Evolutionary conservation across 2,797 vertebrate species (phyloP).

Genomic region (Tragelaphus oryx): DNA sequence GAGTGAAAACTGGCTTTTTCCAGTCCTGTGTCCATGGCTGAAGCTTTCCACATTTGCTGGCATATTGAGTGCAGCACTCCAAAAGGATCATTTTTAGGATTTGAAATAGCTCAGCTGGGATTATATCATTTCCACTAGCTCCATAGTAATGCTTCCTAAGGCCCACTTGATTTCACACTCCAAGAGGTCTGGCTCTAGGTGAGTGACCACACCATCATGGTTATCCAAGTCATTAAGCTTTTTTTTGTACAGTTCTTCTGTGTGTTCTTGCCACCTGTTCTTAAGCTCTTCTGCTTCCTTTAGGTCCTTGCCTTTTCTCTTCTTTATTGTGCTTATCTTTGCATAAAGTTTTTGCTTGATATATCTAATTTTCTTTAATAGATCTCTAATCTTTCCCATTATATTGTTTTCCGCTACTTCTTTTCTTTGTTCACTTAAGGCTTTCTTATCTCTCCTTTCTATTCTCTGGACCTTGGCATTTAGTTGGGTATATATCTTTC

Average conservation of each 20-base stretch:
- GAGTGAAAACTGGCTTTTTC: neutral
- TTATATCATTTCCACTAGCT: neutral
- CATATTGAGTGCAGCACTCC: neutral
- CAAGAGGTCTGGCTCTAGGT: neutral
- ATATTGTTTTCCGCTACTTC: neutral
- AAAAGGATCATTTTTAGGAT: neutral
- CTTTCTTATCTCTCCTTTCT: neutral
- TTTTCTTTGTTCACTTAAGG: neutral
- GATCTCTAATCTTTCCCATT: neutral
- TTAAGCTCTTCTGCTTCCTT: neutral
- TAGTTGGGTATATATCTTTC: neutral
- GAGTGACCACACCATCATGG: rapidly evolving
- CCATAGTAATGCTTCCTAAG: neutral
- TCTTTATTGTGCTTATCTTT: neutral
- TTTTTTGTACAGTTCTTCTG: neutral
- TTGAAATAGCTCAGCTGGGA: neutral
- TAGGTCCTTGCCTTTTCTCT: neutral
- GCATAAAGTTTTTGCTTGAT: neutral
- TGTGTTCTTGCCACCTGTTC: neutral
- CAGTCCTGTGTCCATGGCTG: neutral
- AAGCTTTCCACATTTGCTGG: neutral
- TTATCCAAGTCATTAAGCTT: neutral
- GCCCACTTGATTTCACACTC: neutral
- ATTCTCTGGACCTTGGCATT: neutral
- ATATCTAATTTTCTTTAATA: neutral